Base-by-base conservation (phyloP, 2,113 vertebrate genomes). In the Misgurnus mizolepis region DNA sequence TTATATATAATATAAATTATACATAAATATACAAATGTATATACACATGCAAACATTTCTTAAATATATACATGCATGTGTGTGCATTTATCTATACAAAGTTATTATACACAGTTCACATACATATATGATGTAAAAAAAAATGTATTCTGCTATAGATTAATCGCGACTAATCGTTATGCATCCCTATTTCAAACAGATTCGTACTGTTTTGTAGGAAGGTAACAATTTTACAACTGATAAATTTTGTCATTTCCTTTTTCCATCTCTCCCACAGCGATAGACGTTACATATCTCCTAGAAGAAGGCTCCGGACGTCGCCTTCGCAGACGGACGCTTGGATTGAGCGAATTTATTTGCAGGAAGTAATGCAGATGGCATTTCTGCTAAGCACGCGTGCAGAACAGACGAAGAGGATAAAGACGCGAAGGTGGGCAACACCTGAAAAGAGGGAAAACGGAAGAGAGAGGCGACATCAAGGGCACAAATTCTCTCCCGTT, bases 271-370 rank as follows among this genome's bases (percentile, higher is more conserved):
- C 2, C 86, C 87, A 83, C 94, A 99, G 98, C 95, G 83, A 96
- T 99, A 15, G 98, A 99, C n/a, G 96, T 99, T 91, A 96, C 96
- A 2, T 99, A 99, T 86, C 91, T 99, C 88, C 92, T 99, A 76
- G 96, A 99, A 89, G 97, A 99, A 87, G 97, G 98, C 0, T 95
- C 97, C 0, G 96, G 97, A 11, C 90, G 97, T 41, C 94, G 95
- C 69, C 90, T 99, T 62, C 93, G 97, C 83, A 92, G 95, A n/a
- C 94, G 96, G 86, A 96, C 96, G 0, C 95, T 98, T 4, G 92
- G 89, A 84, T 94, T 97, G 27, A 92, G 93, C 0, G 95, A 98
- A 87, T 95, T 94, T 84, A 94, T 95, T 87, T 93, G 93, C 91
- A 93, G 96, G 87, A 98, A 99, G 90, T 98, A 94, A 96, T 6